These are phyloP conservation scores for Agrotis ipsilon DNA, from an alignment of 2,888 invertebrate genomes.

Conservation along the genomic window DNA sequence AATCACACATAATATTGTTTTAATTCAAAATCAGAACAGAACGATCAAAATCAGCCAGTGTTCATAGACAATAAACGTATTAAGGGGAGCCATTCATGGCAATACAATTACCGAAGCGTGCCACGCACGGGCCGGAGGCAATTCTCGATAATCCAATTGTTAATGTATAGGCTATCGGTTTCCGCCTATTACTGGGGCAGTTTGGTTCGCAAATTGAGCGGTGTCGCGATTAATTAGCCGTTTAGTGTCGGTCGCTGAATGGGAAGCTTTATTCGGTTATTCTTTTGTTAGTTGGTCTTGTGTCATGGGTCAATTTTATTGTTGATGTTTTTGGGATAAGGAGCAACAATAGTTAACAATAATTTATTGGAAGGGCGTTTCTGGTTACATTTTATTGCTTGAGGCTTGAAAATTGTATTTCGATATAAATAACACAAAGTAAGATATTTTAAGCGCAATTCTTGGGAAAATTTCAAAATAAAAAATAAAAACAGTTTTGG, in stretches of 20 bases:
- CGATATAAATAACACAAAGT: no score
- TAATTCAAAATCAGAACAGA: constrained; percentile 74
- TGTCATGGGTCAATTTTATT: constrained; percentile 62
- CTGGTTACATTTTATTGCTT: background rate
- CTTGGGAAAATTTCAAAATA: no score
- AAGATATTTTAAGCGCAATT: no score
- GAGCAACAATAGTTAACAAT: constrained; percentile 12
- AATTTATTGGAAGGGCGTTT: background rate
- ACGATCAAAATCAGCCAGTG: constrained; percentile 64
- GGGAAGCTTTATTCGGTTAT: constrained; percentile 59
- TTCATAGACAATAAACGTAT: constrained; percentile 84
- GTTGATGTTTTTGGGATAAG: constrained; percentile 21
- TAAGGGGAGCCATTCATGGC: constrained; percentile 78
- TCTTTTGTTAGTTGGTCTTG: constrained; percentile 63
- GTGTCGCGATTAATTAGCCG: constrained; percentile 83
- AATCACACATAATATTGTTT: constrained; percentile 62
- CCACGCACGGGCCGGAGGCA: constrained; percentile 75
- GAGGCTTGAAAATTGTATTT: background rate
- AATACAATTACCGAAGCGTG: constrained; percentile 86
- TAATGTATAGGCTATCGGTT: constrained; percentile 80
- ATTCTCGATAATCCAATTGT: constrained; percentile 86
- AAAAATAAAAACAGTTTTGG: no score
- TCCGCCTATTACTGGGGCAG: constrained; percentile 79
- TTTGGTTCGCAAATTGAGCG: constrained; percentile 83
- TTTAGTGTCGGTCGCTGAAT: constrained; percentile 77